Percentiles rank a stretch among this genome's conserved stretches.
Conservation (phyloP, 2,888 invertebrate species). For the Hydropsyche betteni region DNA sequence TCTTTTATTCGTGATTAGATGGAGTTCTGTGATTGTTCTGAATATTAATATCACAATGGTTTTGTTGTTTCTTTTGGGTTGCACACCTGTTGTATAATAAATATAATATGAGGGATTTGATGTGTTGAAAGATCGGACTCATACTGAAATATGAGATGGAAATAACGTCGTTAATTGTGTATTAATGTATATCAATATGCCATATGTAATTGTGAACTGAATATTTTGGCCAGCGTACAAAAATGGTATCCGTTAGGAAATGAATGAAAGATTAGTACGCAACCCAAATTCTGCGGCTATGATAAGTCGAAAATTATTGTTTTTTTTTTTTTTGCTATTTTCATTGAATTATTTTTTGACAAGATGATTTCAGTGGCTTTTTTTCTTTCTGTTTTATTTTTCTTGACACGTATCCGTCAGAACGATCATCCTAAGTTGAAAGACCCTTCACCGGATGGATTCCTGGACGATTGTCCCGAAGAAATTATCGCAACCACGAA, state of each 20-base stretch:
- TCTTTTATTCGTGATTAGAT: too few relatives aligned
- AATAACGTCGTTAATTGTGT: too few relatives aligned
- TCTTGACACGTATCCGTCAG: conserved; percentile 53
- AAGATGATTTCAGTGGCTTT: not conserved
- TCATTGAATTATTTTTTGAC: conserved; percentile 10
- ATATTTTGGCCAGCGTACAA: conserved; percentile 15
- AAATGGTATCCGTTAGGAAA: conserved; percentile 23
- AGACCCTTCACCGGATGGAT: conserved; percentile 53
- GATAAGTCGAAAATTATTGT: not conserved
- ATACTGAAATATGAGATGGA: too few relatives aligned
- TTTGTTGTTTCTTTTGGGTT: too few relatives aligned
- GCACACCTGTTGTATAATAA: too few relatives aligned
- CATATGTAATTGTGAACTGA: too few relatives aligned
- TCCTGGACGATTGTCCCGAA: conserved; percentile 37
- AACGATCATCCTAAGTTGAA: conserved; percentile 59
- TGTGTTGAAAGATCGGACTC: too few relatives aligned
- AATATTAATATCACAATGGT: too few relatives aligned
- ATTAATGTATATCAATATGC: too few relatives aligned
- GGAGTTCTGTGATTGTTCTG: too few relatives aligned
- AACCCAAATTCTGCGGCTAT: conserved; percentile 2
- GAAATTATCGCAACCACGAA: not conserved
- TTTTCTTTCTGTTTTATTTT: conserved; percentile 24
- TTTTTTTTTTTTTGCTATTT: too few relatives aligned
- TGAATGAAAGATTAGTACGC: conserved; percentile 18
- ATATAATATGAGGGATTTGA: too few relatives aligned